A percentile compares a stretch with the other conserved stretches of the same genome.
phyloP scores from a whole-genome alignment of 2,797 vertebrate genomes.

The Amazona finschi region DNA sequence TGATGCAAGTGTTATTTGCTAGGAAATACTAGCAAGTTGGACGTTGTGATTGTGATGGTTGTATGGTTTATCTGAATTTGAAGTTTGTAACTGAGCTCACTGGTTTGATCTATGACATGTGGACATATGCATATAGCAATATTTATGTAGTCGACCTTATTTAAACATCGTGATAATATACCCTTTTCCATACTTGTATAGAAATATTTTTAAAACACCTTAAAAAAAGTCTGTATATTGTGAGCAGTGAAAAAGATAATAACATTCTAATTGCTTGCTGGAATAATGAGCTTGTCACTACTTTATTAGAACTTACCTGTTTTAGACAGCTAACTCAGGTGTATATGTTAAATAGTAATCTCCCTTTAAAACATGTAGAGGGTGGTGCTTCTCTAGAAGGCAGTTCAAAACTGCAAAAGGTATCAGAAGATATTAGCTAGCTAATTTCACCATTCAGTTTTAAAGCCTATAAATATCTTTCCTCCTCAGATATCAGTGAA shows the following conservation, averaged over 20 bases:
- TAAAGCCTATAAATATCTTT: not conserved
- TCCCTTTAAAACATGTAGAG: not conserved
- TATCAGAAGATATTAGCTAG: not conserved
- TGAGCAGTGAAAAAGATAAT: not conserved
- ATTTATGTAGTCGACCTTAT: not conserved
- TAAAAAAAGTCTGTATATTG: not conserved
- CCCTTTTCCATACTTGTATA: not conserved
- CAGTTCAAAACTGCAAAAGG: not conserved
- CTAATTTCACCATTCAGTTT: not conserved
- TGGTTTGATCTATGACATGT: not conserved
- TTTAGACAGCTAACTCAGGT: not conserved
- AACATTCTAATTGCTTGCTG: not conserved
- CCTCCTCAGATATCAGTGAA: not conserved
- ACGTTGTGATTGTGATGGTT: not conserved
- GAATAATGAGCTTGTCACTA: not conserved
- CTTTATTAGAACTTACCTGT: not conserved
- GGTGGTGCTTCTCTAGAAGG: not conserved
- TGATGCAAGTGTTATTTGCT: not conserved
- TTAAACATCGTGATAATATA: not conserved
- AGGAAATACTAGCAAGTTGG: not conserved
- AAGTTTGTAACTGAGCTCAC: not conserved
- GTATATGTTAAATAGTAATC: not conserved
- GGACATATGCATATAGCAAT: rapidly evolving
- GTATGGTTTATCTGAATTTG: not conserved
- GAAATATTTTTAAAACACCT: not conserved